These are phyloP conservation scores for Phyto melanocephala DNA, from an alignment of 2,888 invertebrate genomes.

Conservation along the genomic window DNA sequence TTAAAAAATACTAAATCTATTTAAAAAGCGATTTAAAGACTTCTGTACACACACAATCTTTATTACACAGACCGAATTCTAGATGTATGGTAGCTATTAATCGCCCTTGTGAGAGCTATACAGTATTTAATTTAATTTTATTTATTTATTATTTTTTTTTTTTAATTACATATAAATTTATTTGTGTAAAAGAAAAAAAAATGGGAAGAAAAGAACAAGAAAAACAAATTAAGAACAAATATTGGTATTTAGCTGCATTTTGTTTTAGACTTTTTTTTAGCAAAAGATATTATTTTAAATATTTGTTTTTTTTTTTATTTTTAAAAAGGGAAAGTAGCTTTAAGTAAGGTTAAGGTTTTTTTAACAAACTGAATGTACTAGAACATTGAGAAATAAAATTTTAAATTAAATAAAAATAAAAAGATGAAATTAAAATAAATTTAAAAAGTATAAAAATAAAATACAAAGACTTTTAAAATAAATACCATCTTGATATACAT, in stretches of 20 bases:
- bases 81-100: constrained; percentile 77
- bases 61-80: constrained; percentile 78
- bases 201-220: constrained; percentile 61
- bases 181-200: constrained; percentile 57
- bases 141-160: too few species aligned
- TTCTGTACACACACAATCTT: constrained; percentile 77
- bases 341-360: not conserved
- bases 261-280: not conserved
- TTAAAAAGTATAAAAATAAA: not conserved
- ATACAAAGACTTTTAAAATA: too few species aligned
- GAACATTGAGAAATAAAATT: not conserved
- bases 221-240: constrained; percentile 56
- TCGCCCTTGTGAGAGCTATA: constrained; percentile 77
- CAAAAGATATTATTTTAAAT: constrained; percentile 11
- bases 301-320: not conserved
- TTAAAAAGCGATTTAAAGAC: constrained; percentile 77
- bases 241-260: constrained; percentile 39
- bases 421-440: not conserved
- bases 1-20: constrained; percentile 66
- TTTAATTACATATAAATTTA: not conserved
- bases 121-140: too few species aligned
- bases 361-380: not conserved
- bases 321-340: not conserved
- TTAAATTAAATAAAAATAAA: not conserved
- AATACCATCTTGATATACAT: too few species aligned